Base-by-base conservation (phyloP, 2,888 invertebrate species). In the Drepana falcataria region DNA sequence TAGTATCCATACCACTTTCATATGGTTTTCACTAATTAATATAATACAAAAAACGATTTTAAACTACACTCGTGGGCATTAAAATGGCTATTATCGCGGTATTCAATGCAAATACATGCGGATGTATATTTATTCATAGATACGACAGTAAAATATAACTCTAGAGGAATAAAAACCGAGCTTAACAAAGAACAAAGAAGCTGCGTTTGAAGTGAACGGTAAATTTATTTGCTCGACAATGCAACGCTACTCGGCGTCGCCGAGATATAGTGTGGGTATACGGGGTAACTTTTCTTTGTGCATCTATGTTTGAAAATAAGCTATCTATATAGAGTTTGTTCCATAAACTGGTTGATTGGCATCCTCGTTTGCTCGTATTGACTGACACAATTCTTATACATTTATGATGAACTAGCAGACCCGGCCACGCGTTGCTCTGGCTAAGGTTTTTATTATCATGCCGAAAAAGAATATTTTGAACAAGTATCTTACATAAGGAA, bases 1-100 rank as follows among this genome's bases (percentile, higher is more conserved):
- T 21, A 21, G 21, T 21, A 68, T 68, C 66, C 67, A 65, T 61
- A 60, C 57, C 53, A 60, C 63, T 61, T 61, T 68, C 65, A 68
- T 69, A 60, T 64, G 65, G 59, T 57, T 61, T 56, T 59, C 61
- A 63, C 3, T 4, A 37, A 37, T 37, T 37, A 51, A 51, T 51
- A 33, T 40, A 35, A 41, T 40, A 21, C 21, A 21, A 21, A 21
- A 21, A 21, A 21, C 21, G 21, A 21, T 41, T 51, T 51, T 40
- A 44, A 51, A 40, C 33, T 21, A 51, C 49, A 40, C 51, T 34
- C 33, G 37, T 40, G 40, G 51, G 58, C 63, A 69, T 66, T 65
- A 68, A 68, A 69, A 58, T 57, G 59, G 58, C 57, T 58, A 59
- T 69, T 66, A 68, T 55, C 55, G 48, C 53, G 57, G 49, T 59